Conservation (phyloP, 2,888 invertebrate species). For the Drosophila yooni region DNA sequence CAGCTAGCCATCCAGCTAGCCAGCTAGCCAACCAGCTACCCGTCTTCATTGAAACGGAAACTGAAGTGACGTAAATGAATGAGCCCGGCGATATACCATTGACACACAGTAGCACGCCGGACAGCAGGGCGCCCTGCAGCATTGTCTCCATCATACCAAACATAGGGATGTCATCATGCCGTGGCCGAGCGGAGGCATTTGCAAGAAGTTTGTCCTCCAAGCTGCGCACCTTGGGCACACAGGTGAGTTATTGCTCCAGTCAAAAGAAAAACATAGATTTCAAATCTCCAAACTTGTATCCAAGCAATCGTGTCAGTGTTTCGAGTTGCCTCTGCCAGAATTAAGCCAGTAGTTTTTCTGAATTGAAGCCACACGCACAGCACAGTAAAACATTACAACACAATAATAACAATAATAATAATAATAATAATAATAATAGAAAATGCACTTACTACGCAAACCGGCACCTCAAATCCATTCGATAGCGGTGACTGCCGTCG, state of each 20-base stretch:
- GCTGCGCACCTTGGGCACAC: slow-evolving; percentile 89
- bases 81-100: slow-evolving; percentile 83
- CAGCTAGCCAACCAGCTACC: slow-evolving; percentile 1
- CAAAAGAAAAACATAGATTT: background rate
- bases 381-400: background rate
- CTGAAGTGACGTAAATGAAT: slow-evolving; percentile 84
- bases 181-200: slow-evolving; percentile 92
- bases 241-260: slow-evolving; percentile 71
- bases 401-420: background rate
- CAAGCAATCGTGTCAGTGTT: slow-evolving; percentile 1
- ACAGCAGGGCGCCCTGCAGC: slow-evolving; percentile 88
- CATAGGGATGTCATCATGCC: slow-evolving; percentile 90
- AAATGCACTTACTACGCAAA: slow-evolving; percentile 50
- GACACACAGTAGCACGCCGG: slow-evolving; percentile 81
- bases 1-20: background rate
- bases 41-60: slow-evolving; percentile 42
- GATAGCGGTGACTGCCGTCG: slow-evolving; percentile 30
- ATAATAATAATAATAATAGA: background rate
- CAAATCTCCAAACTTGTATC: background rate
- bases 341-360: background rate
- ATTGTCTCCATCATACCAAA: slow-evolving; percentile 89
- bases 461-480: slow-evolving; percentile 58
- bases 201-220: slow-evolving; percentile 91
- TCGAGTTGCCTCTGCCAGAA: background rate
- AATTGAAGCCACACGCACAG: background rate